Base-by-base conservation (phyloP, 1,140 invertebrate genomes). In the Zaprionus nigranus region DNA sequence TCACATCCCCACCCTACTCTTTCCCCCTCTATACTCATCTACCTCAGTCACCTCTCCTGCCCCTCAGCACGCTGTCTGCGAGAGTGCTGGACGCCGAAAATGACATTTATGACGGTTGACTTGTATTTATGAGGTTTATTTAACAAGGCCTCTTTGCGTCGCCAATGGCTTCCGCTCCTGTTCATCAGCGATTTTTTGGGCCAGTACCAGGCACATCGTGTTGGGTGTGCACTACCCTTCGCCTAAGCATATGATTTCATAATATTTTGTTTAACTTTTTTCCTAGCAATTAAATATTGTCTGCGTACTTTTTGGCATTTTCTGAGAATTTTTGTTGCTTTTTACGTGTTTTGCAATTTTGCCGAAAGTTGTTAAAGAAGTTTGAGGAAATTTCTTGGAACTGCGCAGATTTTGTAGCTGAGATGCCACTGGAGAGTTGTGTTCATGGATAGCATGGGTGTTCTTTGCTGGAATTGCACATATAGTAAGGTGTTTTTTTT, bases 31-130 rank as follows among this genome's bases (percentile, higher is more conserved):
- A 9, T 30, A 2, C n/a, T 11, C 15, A 40, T 34, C 40, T 43
- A 22, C 51, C 40, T n/a, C 15, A 5, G 5, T 3, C 15, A 40
- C 38, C 4, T 6, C 5, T 4, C 38, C 15, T 40, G 4, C 1
- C 13, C 38, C 38, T 6, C 38, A 40, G 38, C 49, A 54, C 51
- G 15, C 38, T 20, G 49, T 59, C 54, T 63, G 63, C 69, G 51
- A 68, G 49, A 65, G 57, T 30, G 9, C n/a, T 4, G 57, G 36
- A 1, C 71, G 77, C 69, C 40, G 40, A 65, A 87, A 75, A 79
- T 73, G 69, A 75, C 85, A 90, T 79, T 84, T 84, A 88, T 79
- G 78, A 78, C 71, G 81, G 67, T 76, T 79, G 78, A 88, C 74
- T 88, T 76, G 69, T 84, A 75, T 88, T 87, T 81, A 87, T 87